phyloP scores from a whole-genome alignment of 2,797 vertebrate genomes.

The Carapus acus region DNA sequence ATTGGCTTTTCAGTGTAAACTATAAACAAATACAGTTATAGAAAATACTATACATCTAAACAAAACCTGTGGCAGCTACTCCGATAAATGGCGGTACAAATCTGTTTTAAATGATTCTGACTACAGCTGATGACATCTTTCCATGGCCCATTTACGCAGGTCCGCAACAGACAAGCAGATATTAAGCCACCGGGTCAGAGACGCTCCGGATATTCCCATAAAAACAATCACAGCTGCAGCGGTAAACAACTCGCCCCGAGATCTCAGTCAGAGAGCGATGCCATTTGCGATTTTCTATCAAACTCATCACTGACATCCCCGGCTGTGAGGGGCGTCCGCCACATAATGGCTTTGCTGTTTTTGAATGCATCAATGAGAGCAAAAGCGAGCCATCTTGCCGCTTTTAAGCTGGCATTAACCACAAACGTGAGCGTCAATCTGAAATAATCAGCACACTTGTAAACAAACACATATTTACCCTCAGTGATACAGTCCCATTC shows the following conservation, averaged over 20 bases:
- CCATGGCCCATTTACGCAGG: background rate
- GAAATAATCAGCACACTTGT: conserved; percentile 55
- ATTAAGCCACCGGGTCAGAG: conserved; percentile 33
- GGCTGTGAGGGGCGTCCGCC: conserved; percentile 30
- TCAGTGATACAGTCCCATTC: too few species aligned
- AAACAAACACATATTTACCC: conserved; percentile 51
- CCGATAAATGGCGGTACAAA: too few species aligned
- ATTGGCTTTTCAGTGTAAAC: too few species aligned
- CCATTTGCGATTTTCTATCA: conserved; percentile 50
- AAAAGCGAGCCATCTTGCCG: conserved; percentile 55
- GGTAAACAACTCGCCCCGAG: conserved; percentile 51
- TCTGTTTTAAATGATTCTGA: too few species aligned
- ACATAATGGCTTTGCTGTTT: conserved; percentile 59
- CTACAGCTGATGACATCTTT: too few species aligned
- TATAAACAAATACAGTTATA: too few species aligned
- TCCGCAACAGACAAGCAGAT: conserved; percentile 25
- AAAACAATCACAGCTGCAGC: conserved; percentile 38
- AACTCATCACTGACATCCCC: conserved; percentile 57
- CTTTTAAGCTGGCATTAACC: conserved; percentile 39
- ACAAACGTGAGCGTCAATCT: conserved; percentile 51
- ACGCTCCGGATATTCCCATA: conserved; percentile 43
- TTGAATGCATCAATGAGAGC: conserved; percentile 54
- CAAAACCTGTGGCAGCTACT: too few species aligned
- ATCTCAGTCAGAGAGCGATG: conserved; percentile 31
- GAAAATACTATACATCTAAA: too few species aligned